These are phyloP conservation scores for Cryptoprocta ferox DNA, from an alignment of 2,797 vertebrate genomes.

Conservation along the genomic window DNA sequence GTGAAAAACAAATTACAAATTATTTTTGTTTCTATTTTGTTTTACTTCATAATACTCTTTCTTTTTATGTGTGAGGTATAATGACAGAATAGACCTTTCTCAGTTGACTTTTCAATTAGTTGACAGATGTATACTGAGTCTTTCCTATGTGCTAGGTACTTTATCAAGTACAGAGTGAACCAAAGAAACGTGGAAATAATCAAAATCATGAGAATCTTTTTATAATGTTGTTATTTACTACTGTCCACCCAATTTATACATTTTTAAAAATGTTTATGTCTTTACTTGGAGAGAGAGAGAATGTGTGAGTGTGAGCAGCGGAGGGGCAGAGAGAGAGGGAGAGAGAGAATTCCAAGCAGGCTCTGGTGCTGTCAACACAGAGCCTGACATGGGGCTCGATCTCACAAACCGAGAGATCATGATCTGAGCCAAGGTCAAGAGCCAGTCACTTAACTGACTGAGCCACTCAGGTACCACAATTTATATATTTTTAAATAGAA, in stretches of 20 bases:
- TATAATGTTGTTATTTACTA: not conserved
- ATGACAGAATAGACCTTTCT: not conserved
- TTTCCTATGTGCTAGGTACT: not conserved
- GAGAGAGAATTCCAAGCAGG: no score
- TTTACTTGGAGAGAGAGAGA: no score
- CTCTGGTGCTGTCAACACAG: no score
- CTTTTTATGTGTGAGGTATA: not conserved
- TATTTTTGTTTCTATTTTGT: slow-evolving; percentile 71
- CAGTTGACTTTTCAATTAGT: not conserved
- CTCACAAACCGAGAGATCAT: no score
- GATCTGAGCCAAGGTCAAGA: no score
- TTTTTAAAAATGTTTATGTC: not conserved
- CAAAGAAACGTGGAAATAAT: not conserved
- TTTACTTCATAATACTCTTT: slow-evolving; percentile 62
- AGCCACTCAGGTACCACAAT: no score
- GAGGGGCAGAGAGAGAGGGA: no score
- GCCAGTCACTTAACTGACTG: no score
- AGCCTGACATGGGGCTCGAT: no score
- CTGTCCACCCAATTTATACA: not conserved
- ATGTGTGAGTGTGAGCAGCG: no score
- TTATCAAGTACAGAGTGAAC: not conserved
- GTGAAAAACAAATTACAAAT: slow-evolving; percentile 60
- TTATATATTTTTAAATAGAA: not conserved
- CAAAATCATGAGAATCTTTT: slow-evolving; percentile 16
- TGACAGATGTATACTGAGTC: not conserved